These are phyloP conservation scores for Pampusana beccarii DNA, from an alignment of 2,113 vertebrate species.

Conservation along the genomic window DNA sequence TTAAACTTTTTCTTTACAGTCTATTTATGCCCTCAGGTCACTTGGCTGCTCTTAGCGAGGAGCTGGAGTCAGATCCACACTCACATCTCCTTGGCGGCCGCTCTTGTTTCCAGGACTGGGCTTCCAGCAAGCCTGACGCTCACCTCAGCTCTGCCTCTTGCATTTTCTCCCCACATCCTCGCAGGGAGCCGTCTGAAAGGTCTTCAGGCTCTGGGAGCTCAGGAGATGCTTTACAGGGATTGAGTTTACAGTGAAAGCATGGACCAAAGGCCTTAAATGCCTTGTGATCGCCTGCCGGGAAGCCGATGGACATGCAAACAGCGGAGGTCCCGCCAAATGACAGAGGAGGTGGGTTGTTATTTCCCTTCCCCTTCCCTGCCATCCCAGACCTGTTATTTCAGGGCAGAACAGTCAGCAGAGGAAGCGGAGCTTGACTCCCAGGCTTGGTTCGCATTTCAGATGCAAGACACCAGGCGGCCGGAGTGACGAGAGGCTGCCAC, in stretches of 20 bases:
- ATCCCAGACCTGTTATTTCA: conserved; percentile 51
- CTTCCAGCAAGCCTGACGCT: background rate
- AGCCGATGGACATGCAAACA: background rate
- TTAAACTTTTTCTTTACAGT: background rate
- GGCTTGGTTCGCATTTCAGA: conserved; percentile 46
- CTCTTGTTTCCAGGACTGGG: background rate
- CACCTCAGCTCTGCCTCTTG: background rate
- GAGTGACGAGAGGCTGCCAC: conserved; percentile 69
- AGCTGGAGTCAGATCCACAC: background rate
- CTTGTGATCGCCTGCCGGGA: background rate
- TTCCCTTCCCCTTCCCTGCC: background rate
- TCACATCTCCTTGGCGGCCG: background rate
- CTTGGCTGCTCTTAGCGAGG: background rate
- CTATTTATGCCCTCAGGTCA: background rate
- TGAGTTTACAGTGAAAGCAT: background rate
- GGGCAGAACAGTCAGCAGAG: conserved; percentile 21
- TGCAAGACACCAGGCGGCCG: conserved; percentile 35
- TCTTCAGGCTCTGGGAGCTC: background rate
- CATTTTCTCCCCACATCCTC: background rate
- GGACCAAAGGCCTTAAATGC: background rate
- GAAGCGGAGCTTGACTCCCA: conserved; percentile 45
- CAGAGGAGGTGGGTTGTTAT: background rate
- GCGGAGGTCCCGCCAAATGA: background rate
- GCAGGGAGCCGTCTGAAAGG: background rate
- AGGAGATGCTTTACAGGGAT: background rate